Base-by-base conservation (phyloP, 2,888 invertebrate genomes). In the Drosophila sordidula region DNA sequence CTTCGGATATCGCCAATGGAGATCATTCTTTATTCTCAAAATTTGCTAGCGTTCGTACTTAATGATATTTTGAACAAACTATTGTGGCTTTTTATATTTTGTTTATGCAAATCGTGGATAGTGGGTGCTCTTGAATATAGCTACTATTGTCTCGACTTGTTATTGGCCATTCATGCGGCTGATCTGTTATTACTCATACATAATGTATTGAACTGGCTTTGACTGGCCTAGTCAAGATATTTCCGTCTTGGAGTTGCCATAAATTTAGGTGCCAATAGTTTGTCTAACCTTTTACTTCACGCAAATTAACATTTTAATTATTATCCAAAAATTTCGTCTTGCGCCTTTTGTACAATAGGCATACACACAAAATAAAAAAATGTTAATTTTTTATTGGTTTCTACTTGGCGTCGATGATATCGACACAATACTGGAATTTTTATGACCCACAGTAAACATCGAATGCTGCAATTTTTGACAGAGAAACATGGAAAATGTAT, bases 271-370 rank as follows among this genome's bases (percentile, higher is more conserved):
- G 75, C 78, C 88, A 86, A 89, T 85, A 89, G 87, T 86, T 89
- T 89, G 89, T 89, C 89, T 82, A 86, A 88, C 88, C 89, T 89
- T 89, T 86, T 88, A 83, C 80, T 86, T 88, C 83, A 85, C 79
- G 75, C 76, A 80, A 73, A 86, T 86, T 86, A 86, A 86, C 86
- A 86, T 89, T 86, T 86, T 89, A 86, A 89, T 86, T 88, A 89
- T 82, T 73, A 82, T 79, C 75, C 66, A 87, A 81, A 79, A 79
- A 67, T 39, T 70, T 82, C 67, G 66, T 70, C 68, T 84, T 64
- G 73, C 51, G 62, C 57, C 70, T 67, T 66, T 76, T 56, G 52
- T 67, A 64, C 59, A 63, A 56, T 50, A 46, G 42, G 38, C 50
- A 38, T 64, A 65, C 70, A 51, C 46, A 44, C 36, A 42, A 66